A percentile compares a stretch with the other conserved stretches of the same genome.
These are phyloP conservation scores for Dryoscopus gambensis DNA, from an alignment of 2,113 vertebrate genomes.

Conservation along the genomic window DNA sequence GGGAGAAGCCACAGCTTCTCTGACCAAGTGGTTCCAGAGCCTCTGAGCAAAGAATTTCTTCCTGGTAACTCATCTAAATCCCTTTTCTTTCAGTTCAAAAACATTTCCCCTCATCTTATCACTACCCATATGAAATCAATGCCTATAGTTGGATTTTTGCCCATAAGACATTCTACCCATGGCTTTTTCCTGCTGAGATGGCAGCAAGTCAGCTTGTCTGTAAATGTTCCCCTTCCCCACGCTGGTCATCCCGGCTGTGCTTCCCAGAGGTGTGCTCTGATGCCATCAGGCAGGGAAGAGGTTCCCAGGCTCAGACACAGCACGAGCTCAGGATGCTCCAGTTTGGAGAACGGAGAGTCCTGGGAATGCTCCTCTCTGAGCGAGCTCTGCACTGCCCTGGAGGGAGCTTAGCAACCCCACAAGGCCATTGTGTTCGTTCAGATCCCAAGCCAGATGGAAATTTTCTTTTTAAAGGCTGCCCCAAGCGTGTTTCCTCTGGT, in stretches of 20 bases:
- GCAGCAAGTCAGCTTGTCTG: neutral
- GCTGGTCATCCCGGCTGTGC: neutral
- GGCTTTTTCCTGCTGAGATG: neutral
- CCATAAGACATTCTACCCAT: neutral
- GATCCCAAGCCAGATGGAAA: neutral
- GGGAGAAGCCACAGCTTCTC: neutral
- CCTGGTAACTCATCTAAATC: neutral
- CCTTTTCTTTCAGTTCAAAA: neutral
- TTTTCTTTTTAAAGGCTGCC: neutral
- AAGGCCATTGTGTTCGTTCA: neutral
- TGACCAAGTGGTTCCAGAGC: neutral
- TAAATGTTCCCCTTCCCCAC: neutral
- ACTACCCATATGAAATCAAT: neutral
- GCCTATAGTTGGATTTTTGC: neutral
- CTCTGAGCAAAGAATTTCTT: neutral
- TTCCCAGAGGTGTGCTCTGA: neutral
- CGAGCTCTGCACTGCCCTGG: neutral
- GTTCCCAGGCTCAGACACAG: neutral
- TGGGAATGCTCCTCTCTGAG: neutral
- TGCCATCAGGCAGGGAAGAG: neutral
- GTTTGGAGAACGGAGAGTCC: neutral
- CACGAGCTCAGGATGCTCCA: neutral
- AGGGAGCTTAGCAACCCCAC: slow-evolving; percentile 28
- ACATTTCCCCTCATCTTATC: neutral
- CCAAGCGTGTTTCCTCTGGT: neutral